Evolutionary conservation across 2,888 invertebrate species (phyloP), one percentile per base, ranked within the genome.

Genomic region (Syrista parreyssii): DNA sequence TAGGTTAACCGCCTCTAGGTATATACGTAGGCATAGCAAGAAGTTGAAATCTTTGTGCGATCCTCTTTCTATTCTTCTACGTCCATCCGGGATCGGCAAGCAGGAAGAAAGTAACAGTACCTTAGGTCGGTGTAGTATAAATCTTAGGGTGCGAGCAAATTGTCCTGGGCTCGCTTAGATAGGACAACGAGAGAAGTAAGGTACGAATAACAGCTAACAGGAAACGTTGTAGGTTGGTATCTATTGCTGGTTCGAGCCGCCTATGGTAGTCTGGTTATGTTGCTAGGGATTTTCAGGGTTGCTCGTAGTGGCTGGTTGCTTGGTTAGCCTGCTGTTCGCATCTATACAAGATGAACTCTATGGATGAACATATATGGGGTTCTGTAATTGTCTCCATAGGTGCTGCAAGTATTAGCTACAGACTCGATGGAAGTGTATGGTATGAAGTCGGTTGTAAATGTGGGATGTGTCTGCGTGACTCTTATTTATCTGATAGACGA

Each of bases 381-480:
- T 81, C 88, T 84, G 88, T 90, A 90, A 90, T 89, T 89, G 89
- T 89, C 88, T 86, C 86, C 87, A 82, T 86, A 86, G 87, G 86
- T 87, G 87, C 84, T 79, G 84, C 74, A 73, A 79, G 85, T 85
- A 88, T 88, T 86, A 84, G 84, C 40, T 23, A 55, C 40, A 23
- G 40, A 55, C 40, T 55, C 2, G 40, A 23, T 23, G 23, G 40
- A 23, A 23, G 2, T 55, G 40, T 55, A 55, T 23, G 23, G 40
- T 55, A 55, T 23, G 23, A 23, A 55, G 15, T 55, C 23, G 23
- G 23, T 55, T 55, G 55, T 23, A 23, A 55, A 23, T 23, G 55
- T 55, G 55, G 55, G 55, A 55, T 23, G 9, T 23, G 55, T 15
- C 40, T 23, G 55, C 23, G 23, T 9, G 55, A 23, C 1, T 55